These are phyloP conservation scores for Pogonomyrmex barbatus DNA, from an alignment of 1,140 invertebrate genomes.

Conservation along the genomic window DNA sequence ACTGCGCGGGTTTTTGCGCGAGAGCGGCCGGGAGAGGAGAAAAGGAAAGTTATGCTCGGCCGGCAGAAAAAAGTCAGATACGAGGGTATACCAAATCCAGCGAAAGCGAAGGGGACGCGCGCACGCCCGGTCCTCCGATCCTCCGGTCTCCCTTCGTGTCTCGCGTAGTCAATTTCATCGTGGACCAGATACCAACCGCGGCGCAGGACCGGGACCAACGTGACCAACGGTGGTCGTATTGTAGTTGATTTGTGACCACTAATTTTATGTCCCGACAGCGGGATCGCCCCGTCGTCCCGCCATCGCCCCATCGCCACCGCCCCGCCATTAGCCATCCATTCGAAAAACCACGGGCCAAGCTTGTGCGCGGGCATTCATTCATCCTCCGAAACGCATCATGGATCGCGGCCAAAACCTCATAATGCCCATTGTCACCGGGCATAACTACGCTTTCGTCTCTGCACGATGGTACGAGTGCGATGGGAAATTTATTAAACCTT, in stretches of 20 bases:
- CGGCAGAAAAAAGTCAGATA: conserved; percentile 43
- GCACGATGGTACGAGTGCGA: conserved; percentile 29
- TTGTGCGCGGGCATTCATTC: conserved; percentile 34
- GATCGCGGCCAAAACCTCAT: conserved; percentile 14
- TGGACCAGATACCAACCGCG: conserved; percentile 46
- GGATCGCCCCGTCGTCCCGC: conserved; percentile 68
- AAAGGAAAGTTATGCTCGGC: conserved; percentile 37
- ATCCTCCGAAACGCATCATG: conserved; percentile 36
- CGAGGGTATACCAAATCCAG: conserved; percentile 15
- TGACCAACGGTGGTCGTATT: conserved; percentile 71
- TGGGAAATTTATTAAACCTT: conserved; percentile 53
- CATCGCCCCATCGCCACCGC: conserved; percentile 12
- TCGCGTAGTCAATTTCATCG: conserved; percentile 10
- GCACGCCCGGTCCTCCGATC: neutral
- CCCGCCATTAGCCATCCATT: conserved; percentile 81
- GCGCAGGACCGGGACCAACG: conserved; percentile 33
- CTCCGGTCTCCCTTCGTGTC: neutral
- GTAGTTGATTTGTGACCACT: conserved; percentile 83
- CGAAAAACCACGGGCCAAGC: conserved; percentile 75
- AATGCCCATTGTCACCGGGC: conserved; percentile 53
- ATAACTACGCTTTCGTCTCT: conserved; percentile 43
- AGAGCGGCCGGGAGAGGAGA: neutral
- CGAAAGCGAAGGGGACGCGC: neutral
- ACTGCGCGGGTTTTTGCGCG: conserved; percentile 31
- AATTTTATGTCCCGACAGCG: conserved; percentile 80